Percentiles rank a stretch among this genome's conserved stretches.
Evolutionary conservation across 2,113 vertebrate genomes (phyloP).

Genomic region (Neolamprologus longior): DNA sequence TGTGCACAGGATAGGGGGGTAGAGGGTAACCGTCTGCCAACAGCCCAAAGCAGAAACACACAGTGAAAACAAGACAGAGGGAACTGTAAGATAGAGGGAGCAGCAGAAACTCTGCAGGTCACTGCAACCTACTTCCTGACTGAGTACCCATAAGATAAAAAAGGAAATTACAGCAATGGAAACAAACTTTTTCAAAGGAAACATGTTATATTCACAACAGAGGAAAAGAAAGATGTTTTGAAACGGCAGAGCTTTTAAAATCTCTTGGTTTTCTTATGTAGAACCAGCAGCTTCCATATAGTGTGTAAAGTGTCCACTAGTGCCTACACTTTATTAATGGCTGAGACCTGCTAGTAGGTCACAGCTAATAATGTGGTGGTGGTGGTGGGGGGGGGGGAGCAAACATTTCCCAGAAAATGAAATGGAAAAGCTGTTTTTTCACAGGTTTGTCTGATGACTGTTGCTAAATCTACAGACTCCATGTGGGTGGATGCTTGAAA

Average conservation of each 20-base stretch:
- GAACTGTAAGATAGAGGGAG: not conserved
- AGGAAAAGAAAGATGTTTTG: not conserved
- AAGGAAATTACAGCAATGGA: not conserved
- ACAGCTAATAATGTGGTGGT: not conserved
- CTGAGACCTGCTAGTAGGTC: not conserved
- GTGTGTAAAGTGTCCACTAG: not conserved
- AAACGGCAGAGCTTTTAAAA: rapidly evolving
- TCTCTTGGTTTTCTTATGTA: rapidly evolving
- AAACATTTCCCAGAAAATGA: not conserved
- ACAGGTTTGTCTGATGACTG: not conserved
- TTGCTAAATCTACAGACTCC: not conserved
- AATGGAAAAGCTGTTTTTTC: not conserved
- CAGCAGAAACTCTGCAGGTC: not conserved
- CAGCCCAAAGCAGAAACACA: not conserved
- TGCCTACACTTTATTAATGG: not conserved
- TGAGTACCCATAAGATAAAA: not conserved
- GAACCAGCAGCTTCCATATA: not conserved
- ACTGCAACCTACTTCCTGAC: conserved; percentile 35
- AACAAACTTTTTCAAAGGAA: not conserved
- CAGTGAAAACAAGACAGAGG: not conserved
- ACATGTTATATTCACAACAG: not conserved
- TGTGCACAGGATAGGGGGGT: conserved; percentile 8
- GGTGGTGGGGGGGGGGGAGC: not conserved
- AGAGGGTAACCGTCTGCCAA: conserved; percentile 43
- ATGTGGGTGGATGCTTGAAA: not conserved